Conservation (phyloP, 2,888 invertebrate genomes). For the Pinctada fucata region DNA sequence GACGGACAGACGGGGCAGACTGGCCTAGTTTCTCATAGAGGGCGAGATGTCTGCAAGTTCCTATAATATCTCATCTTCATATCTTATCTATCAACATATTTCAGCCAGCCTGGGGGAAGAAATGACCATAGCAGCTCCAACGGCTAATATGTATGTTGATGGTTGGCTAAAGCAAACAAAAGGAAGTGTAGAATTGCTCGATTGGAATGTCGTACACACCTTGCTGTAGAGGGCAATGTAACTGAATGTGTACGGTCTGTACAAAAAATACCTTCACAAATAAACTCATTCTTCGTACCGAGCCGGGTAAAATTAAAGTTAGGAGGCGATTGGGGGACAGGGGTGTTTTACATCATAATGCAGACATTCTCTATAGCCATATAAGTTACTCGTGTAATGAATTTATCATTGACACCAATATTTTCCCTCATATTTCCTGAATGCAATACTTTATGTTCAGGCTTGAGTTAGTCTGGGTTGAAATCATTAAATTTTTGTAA, state of each 20-base stretch:
- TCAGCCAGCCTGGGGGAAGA: no score
- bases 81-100: no score
- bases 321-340: neutral
- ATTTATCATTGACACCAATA: neutral
- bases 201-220: neutral
- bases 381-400: neutral
- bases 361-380: neutral
- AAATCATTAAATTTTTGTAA: neutral
- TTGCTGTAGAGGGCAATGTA: neutral
- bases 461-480: neutral
- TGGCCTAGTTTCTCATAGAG: no score
- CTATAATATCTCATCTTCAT: no score
- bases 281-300: neutral
- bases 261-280: neutral
- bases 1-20: no score
- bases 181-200: neutral
- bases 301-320: neutral
- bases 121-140: no score
- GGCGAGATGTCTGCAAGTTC: no score
- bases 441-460: neutral
- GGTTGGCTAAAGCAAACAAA: neutral
- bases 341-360: neutral
- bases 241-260: neutral
- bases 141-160: neutral
- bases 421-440: neutral